Evolutionary conservation across 2,113 vertebrate genomes (phyloP).

Genomic region (Coregonus clupeaformis): DNA sequence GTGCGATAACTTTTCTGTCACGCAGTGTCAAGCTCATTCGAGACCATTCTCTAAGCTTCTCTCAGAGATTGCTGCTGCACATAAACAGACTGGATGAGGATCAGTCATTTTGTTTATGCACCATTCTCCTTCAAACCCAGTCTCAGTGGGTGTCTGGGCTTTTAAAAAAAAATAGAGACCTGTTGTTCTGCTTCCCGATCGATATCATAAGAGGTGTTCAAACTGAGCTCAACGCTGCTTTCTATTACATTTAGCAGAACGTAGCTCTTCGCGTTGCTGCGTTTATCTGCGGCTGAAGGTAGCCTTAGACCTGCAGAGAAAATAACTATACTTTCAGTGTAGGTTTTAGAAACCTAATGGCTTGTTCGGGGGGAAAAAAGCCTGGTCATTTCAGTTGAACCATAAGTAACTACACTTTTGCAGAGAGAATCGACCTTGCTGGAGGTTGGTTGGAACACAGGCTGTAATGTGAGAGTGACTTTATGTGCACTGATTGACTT

Average conservation of each 20-base stretch:
- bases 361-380: too few species aligned
- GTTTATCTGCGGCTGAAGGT: not conserved
- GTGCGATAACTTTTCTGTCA: not conserved
- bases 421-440: too few species aligned
- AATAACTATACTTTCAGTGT: not conserved
- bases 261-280: not conserved
- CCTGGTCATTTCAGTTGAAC: too few species aligned
- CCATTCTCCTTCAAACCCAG: not conserved
- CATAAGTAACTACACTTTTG: too few species aligned
- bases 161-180: slow-evolving; percentile 30
- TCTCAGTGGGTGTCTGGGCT: slow-evolving; percentile 25
- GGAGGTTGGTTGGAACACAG: too few species aligned
- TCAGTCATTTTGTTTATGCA: not conserved
- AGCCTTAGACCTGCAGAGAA: not conserved
- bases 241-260: not conserved
- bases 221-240: not conserved
- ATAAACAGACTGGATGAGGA: not conserved
- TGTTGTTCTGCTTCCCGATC: slow-evolving; percentile 23
- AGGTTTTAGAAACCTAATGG: too few species aligned
- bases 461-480: too few species aligned
- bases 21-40: too few species aligned
- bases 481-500: too few species aligned
- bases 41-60: not conserved
- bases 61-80: not conserved
- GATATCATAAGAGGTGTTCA: not conserved